Evolutionary conservation across 2,113 vertebrate species (phyloP), one percentile per base, ranked within the genome.

Genomic region (Pristiophorus japonicus): DNA sequence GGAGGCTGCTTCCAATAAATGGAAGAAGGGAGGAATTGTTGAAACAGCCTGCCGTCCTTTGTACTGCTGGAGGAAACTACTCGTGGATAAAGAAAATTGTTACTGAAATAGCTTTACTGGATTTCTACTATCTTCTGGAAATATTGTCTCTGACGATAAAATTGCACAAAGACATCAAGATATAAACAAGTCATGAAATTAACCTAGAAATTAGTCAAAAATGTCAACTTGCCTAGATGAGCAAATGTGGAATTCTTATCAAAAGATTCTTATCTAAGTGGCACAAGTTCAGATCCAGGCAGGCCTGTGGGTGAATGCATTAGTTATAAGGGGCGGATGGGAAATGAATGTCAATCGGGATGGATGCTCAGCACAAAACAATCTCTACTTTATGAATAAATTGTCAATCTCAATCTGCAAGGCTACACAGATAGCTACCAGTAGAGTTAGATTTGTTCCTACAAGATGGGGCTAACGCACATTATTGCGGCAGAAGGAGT

Each of bases 111-210:
- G 34, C n/a, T 81, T 81, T 42, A 42, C 75, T 42, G 14, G 16
- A 81, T 81, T 81, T 81, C 75, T 81, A 16, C 75, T 81, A 42
- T 38, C 75, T 81, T 81, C n/a, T 81, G 75, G 75, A n/a, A 81
- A 81, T 81, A 18, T 81, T 81, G 38, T 14, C 18, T 81, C n/a
- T 42, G 75, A 81, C 38, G 75, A 18, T 81, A 81, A 81, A 81
- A 81, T 4, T 81, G 75, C 75, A 81, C 75, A 81, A 38, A 78
- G n/a, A 38, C n/a, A 16, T 20, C 38, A 42, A 81, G 14, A 18
- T 81, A 81, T 81, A 81, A 81, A 42, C 38, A 38, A 34, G 3
- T 14, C 75, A 18, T 81, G n/a, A 11, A 81, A 38, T 42, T 16
- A 81, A 42, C n/a, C 3, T 16, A 81, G 38, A 42, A 38, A 81